Conservation (phyloP, 2,888 invertebrate genomes). For the Serripes groenlandicus region DNA sequence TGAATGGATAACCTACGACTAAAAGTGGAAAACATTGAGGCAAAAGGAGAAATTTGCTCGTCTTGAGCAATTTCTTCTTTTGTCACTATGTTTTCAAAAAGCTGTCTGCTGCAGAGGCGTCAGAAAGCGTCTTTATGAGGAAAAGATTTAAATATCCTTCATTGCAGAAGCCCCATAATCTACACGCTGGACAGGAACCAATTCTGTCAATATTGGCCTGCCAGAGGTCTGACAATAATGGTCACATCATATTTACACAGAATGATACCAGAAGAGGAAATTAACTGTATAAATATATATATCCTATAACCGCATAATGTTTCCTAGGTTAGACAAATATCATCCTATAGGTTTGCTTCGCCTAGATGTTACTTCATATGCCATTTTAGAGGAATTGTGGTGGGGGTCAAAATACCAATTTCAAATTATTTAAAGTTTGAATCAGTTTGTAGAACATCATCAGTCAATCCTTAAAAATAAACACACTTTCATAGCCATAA, state of each 20-base stretch:
- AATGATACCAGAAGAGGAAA: background rate
- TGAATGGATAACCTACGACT: background rate
- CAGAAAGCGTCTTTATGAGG: background rate
- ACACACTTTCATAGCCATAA: no score
- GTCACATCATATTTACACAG: constrained; percentile 22
- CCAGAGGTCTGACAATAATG: constrained; percentile 5
- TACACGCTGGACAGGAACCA: no score
- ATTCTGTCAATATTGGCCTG: constrained; percentile 4
- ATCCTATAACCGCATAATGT: background rate
- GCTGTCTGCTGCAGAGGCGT: background rate
- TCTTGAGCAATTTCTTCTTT: background rate
- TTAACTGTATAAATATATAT: background rate
- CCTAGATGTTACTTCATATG: no score
- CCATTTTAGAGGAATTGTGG: no score
- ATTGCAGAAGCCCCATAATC: no score
- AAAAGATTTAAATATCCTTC: background rate
- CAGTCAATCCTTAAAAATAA: no score
- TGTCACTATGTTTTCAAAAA: background rate
- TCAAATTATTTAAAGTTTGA: no score
- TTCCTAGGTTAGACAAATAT: no score
- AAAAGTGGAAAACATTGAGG: background rate
- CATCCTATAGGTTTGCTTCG: no score
- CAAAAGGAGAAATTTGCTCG: constrained; percentile 3
- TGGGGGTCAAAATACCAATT: no score
- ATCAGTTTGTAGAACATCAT: no score